Percentiles rank a stretch among this genome's conserved stretches.
Evolutionary conservation across 2,113 vertebrate species (phyloP).

Genomic region (Microcebus murinus): DNA sequence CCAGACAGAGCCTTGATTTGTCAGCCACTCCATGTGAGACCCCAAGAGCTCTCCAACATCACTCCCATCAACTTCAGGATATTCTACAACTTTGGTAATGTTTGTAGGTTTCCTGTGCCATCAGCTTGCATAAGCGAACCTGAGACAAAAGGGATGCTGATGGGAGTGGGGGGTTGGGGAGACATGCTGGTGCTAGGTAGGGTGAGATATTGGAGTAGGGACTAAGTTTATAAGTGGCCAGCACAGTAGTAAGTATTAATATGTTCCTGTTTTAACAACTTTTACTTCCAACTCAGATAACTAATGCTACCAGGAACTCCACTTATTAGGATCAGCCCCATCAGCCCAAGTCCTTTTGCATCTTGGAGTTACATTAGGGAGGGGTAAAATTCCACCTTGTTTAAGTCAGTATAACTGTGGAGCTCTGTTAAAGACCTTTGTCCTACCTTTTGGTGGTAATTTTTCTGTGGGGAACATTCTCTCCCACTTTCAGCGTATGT

Average conservation of each 20-base stretch:
- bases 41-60: neutral
- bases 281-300: neutral
- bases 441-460: neutral
- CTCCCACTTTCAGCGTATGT: neutral
- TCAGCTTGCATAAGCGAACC: neutral
- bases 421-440: neutral
- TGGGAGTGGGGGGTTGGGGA: too few species aligned
- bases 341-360: too few species aligned
- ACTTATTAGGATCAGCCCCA: neutral
- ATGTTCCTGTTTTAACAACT: neutral
- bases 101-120: neutral
- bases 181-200: neutral
- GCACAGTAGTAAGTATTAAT: neutral
- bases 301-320: neutral
- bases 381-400: neutral
- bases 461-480: neutral
- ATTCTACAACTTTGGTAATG: neutral
- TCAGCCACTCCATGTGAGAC: accelerated
- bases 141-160: neutral
- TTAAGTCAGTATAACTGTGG: neutral
- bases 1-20: neutral
- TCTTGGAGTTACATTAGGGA: neutral
- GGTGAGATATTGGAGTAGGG: accelerated
- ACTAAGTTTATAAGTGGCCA: neutral
- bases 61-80: neutral